Evolutionary conservation across 2,888 invertebrate species (phyloP).

Genomic region (Lepidonotus clava): DNA sequence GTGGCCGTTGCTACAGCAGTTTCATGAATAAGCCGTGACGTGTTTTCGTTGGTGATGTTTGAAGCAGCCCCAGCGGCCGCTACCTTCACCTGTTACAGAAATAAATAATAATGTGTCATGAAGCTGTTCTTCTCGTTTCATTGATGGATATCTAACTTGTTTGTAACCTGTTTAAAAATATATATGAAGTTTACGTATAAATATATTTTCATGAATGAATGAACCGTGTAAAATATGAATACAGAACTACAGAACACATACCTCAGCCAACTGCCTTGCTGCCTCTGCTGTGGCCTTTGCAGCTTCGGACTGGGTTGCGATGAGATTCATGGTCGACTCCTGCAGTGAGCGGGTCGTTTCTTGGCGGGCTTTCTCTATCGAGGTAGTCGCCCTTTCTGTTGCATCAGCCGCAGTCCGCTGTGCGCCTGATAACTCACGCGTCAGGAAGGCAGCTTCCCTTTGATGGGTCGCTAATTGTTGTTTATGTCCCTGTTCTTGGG

Average conservation of each 20-base stretch:
- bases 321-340: slow-evolving; percentile 65
- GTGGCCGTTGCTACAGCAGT: slow-evolving; percentile 43
- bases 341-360: slow-evolving; percentile 66
- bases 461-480: slow-evolving; percentile 72
- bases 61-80: slow-evolving; percentile 24
- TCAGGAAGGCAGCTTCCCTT: slow-evolving; percentile 71
- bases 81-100: slow-evolving; percentile 2
- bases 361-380: slow-evolving; percentile 64
- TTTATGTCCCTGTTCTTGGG: slow-evolving; percentile 73
- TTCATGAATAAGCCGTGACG: slow-evolving; percentile 4
- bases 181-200: too few species aligned
- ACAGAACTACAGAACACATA: slow-evolving; percentile 37
- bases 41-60: slow-evolving; percentile 6
- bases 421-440: slow-evolving; percentile 70
- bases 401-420: slow-evolving; percentile 60
- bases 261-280: slow-evolving; percentile 69
- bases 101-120: too few species aligned
- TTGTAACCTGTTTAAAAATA: too few species aligned
- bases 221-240: too few species aligned
- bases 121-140: too few species aligned
- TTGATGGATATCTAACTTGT: too few species aligned
- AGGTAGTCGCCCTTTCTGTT: slow-evolving; percentile 65
- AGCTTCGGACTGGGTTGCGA: slow-evolving; percentile 70
- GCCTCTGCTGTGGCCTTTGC: slow-evolving; percentile 73
- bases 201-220: too few species aligned